Base-by-base conservation (phyloP, 2,797 vertebrate species). In the Girardinus metallicus region DNA sequence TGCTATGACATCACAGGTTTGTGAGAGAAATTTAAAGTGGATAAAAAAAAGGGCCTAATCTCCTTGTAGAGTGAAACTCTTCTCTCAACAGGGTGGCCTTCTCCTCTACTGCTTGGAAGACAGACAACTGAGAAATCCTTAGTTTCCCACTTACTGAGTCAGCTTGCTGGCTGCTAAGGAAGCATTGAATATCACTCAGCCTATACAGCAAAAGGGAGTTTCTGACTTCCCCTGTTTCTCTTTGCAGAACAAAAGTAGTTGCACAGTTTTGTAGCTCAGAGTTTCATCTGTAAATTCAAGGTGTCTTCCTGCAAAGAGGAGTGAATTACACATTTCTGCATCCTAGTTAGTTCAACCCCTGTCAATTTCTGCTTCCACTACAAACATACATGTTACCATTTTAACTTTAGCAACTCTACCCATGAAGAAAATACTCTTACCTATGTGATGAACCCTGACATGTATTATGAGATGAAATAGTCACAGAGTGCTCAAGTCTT, bases 91-190 rank as follows among this genome's bases (percentile, higher is more conserved):
- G 71, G 73, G 68, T 26, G 76, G 43, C 10, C 1, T 7, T 77
- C 88, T 86, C 89, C 86, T 85, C 75, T 74, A 23, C 12, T 83
- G 72, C 62, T 87, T 87, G 75, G 77, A 80, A 47, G 78, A 87
- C 60, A 83, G 70, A 80, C 66, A 80, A 64, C 79, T 73, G 76
- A 89, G 55, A 84, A 64, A 49, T 77, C 68, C 55, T 64, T 88
- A 87, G 87, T 84, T 84, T 85, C 78, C 92, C 79, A 82, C 91
- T 51, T 83, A 88, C 83, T 87, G 87, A 93, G 83, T 92, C 89
- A 91, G 88, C 87, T 78, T 71, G 53, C 73, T 73, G 39, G 76
- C 74, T 82, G 71, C 84, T 86, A 87, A 84, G 86, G 85, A 76
- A 11, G 3, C 75, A 87, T 85, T 80, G 76, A 86, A 88, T 84